Evolutionary conservation across 1,140 invertebrate species (phyloP).

Genomic region (Holotrichia oblita): DNA sequence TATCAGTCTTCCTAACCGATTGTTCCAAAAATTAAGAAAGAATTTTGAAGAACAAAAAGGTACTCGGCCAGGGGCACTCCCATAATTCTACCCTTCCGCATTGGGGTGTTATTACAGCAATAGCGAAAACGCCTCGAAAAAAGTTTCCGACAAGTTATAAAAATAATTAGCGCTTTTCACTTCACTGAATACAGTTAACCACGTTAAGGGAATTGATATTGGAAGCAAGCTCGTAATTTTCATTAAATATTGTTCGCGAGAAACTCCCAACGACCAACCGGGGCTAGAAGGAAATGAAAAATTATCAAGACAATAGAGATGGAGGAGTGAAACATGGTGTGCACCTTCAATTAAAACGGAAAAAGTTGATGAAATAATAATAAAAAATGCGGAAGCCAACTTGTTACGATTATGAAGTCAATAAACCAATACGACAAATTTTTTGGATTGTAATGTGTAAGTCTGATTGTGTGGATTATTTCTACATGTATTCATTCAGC

Average conservation of each 20-base stretch:
- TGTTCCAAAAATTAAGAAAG: constrained; percentile 9
- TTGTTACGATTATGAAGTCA: no score
- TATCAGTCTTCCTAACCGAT: constrained; percentile 5
- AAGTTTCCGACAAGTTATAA: constrained; percentile 45
- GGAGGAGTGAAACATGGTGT: constrained; percentile 50
- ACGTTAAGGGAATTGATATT: constrained; percentile 50
- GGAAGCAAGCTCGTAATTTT: constrained; percentile 46
- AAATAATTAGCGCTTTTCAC: constrained; percentile 48
- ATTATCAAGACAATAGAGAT: constrained; percentile 50
- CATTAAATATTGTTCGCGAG: constrained; percentile 49
- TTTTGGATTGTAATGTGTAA: no score
- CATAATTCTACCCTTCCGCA: background rate
- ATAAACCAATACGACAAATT: no score
- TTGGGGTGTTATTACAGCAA: background rate
- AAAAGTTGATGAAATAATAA: constrained; percentile 42
- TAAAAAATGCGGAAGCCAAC: constrained; percentile 36
- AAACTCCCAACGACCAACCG: constrained; percentile 1
- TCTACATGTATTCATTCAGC: no score
- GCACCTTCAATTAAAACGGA: constrained; percentile 52
- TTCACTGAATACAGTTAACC: constrained; percentile 45
- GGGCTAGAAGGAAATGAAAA: constrained; percentile 47
- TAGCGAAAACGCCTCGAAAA: constrained; percentile 39
- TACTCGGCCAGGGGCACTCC: background rate
- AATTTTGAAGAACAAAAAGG: background rate
- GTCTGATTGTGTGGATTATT: no score